Base-by-base conservation (phyloP, 2,888 invertebrate species). In the Drosophila phalerata region DNA sequence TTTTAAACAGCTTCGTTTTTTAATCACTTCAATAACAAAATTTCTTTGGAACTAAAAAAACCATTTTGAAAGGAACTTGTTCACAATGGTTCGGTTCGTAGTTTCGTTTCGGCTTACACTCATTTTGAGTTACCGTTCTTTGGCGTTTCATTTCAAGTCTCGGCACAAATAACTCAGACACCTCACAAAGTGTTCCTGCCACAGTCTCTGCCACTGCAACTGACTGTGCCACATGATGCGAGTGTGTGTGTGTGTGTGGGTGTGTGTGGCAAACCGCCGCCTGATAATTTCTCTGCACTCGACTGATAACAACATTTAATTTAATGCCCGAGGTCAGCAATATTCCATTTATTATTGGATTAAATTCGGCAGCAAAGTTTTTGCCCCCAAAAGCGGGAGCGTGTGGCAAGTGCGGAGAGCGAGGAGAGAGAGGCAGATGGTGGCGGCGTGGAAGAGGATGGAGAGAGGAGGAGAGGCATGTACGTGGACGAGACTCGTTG, bases 281-380 rank as follows among this genome's bases (percentile, higher is more conserved):
- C 77, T 91, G 92, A 92, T 92, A 92, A 92, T 92, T 91, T 92
- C 84, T 91, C 92, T 92, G 92, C 92, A 91, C 89, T 89, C 90
- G 88, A 84, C 92, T 91, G 92, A 92, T 92, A 92, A 92, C 92
- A 92, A 92, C 92, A 91, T 92, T 92, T 92, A 92, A 92, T 92
- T 92, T 92, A 92, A 92, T 92, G 92, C 92, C 92, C 92, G 92
- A 92, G 92, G 92, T 92, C 92, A 92, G 92, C 91, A 92, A 91
- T 91, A 92, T 92, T 92, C 91, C 92, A 92, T 92, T 92, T 92
- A 92, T 92, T 92, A 92, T 92, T 92, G 92, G 92, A 92, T 92
- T 92, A 92, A 92, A 90, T 91, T 90, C 85, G 90, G 89, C 88
- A 91, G 91, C 71, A 90, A 89, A 91, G 80, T 86, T 90, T 90